Conservation (phyloP, 2,113 vertebrate species). For the Suricata suricatta region DNA sequence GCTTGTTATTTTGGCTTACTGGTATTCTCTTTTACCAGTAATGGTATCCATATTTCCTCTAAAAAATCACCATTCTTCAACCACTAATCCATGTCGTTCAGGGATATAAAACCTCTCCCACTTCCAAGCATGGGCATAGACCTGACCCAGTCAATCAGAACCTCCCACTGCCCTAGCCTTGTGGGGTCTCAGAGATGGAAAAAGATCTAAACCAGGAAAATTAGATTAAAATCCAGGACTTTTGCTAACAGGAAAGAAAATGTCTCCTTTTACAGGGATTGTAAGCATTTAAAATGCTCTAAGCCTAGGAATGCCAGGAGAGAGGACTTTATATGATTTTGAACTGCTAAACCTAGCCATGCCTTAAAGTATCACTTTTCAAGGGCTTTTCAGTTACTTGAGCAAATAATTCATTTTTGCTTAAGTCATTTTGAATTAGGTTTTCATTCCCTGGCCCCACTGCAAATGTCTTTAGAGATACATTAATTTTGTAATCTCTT, state of each 20-base stretch:
- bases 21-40: not conserved
- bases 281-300: not conserved
- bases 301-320: not conserved
- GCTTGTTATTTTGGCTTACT: not conserved
- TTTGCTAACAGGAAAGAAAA: not conserved
- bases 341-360: not conserved
- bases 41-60: not conserved
- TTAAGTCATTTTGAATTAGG: constrained; percentile 39
- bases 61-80: constrained; percentile 5
- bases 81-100: not conserved
- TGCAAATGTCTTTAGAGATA: constrained; percentile 20
- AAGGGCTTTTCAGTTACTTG: constrained; percentile 1
- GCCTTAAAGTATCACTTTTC: not conserved
- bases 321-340: not conserved
- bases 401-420: constrained; percentile 16
- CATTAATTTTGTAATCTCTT: not conserved
- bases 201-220: constrained; percentile 18
- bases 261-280: not conserved
- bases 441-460: constrained; percentile 13
- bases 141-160: not conserved
- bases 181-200: not conserved
- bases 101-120: not conserved
- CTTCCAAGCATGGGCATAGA: not conserved
- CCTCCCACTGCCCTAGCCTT: not conserved
- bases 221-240: constrained; percentile 16